Percentiles rank a stretch among this genome's conserved stretches.
Evolutionary conservation across 2,113 vertebrate genomes (phyloP).

Genomic region (Ceratotherium simum): DNA sequence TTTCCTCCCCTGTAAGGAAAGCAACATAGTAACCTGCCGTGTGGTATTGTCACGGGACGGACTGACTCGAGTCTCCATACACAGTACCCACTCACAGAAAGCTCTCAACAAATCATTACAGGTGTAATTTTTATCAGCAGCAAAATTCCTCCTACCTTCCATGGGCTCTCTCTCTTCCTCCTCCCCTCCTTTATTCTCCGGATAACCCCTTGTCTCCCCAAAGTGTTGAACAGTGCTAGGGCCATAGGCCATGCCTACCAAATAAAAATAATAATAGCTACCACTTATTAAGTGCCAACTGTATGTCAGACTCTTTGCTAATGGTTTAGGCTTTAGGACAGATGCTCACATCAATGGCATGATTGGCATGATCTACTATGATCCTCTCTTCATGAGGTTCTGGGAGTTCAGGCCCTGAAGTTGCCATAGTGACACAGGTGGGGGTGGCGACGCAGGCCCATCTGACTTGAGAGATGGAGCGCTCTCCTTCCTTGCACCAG

Average conservation of each 20-base stretch:
- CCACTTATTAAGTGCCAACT: not conserved
- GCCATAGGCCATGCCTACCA: not conserved
- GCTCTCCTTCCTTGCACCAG: not conserved
- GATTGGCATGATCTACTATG: not conserved
- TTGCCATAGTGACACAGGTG: not conserved
- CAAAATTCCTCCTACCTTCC: not conserved
- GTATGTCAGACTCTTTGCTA: not conserved
- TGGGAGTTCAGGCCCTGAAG: not conserved
- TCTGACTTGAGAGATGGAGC: not conserved
- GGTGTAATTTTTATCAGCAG: not conserved
- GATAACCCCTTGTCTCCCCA: not conserved
- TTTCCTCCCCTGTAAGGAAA: not conserved
- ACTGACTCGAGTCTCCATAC: not conserved
- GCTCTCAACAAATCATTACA: not conserved
- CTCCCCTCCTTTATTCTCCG: not conserved
- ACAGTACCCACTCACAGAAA: not conserved
- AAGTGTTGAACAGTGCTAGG: not conserved
- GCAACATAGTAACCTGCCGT: not conserved
- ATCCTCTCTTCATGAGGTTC: not conserved
- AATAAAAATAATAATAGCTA: not conserved
- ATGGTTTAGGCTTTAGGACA: not conserved
- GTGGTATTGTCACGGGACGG: too few species aligned
- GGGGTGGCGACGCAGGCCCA: too few species aligned
- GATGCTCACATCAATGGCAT: not conserved
- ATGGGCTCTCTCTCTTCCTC: not conserved